These are phyloP conservation scores for Julus scanicus DNA, from an alignment of 2,888 invertebrate species.

Conservation along the genomic window DNA sequence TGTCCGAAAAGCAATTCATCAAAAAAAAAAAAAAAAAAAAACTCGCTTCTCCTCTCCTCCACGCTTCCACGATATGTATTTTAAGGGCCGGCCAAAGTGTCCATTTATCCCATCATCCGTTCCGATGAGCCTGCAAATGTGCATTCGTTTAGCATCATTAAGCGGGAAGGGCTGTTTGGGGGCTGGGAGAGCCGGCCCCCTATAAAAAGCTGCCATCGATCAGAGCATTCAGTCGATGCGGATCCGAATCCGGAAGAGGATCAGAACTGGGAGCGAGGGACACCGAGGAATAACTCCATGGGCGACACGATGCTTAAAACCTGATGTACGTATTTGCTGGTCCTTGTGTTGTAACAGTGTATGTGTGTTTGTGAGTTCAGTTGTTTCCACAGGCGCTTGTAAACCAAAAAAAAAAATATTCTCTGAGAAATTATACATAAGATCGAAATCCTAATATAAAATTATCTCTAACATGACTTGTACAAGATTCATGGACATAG, in stretches of 20 bases:
- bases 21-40: background rate
- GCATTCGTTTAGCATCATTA: constrained; percentile 1
- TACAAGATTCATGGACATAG: too few species aligned
- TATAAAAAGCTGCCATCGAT: background rate
- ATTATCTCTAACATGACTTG: too few species aligned
- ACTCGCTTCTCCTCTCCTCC: background rate
- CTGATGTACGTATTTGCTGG: background rate
- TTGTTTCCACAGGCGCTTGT: too few species aligned
- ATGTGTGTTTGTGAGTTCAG: too few species aligned
- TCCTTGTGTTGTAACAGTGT: background rate
- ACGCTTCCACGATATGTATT: background rate
- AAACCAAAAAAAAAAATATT: background rate
- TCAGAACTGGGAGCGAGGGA: background rate
- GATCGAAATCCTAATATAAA: too few species aligned
- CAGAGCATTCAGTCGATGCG: background rate
- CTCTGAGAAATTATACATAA: background rate
- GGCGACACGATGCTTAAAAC: background rate
- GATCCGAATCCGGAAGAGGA: constrained; percentile 24
- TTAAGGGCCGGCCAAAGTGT: background rate
- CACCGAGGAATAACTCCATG: background rate
- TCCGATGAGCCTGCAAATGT: background rate
- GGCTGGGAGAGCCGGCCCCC: background rate
- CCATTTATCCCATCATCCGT: background rate
- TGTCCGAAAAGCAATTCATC: constrained; percentile 37
- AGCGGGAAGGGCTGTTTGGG: background rate